phyloP scores from a whole-genome alignment of 1,140 invertebrate genomes.

The Calliopsis andreniformis region DNA sequence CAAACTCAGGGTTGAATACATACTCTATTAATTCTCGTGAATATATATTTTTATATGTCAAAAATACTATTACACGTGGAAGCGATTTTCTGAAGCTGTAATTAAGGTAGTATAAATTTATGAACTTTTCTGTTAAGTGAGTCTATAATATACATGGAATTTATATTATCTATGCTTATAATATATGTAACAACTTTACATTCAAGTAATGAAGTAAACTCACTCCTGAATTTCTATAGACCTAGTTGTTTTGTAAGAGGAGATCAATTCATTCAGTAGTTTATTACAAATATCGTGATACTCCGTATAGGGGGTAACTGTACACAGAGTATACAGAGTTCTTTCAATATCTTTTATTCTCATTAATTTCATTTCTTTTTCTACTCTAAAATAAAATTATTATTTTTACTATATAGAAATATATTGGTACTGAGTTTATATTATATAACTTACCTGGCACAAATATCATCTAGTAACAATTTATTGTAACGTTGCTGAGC shows the following conservation, averaged over 20 bases:
- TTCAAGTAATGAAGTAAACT: slow-evolving; percentile 18
- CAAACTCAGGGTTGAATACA: slow-evolving; percentile 76
- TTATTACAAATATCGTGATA: slow-evolving; percentile 72
- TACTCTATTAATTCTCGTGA: slow-evolving; percentile 80
- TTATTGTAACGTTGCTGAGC: slow-evolving; percentile 76
- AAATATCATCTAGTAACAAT: slow-evolving; percentile 70
- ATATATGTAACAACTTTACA: slow-evolving; percentile 16
- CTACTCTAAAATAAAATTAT: slow-evolving; percentile 62
- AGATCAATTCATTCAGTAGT: slow-evolving; percentile 79
- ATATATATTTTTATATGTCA: slow-evolving; percentile 78
- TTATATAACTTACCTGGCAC: slow-evolving; percentile 70
- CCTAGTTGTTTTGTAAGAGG: slow-evolving; percentile 68
- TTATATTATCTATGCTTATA: slow-evolving; percentile 11
- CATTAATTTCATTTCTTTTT: slow-evolving; percentile 64
- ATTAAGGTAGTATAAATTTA: slow-evolving; percentile 5
- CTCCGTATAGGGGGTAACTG: not conserved
- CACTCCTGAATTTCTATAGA: slow-evolving; percentile 78
- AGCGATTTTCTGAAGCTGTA: slow-evolving; percentile 77
- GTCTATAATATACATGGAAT: not conserved
- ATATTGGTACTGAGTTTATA: not conserved
- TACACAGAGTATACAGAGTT: slow-evolving; percentile 78
- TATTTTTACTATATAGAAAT: slow-evolving; percentile 18
- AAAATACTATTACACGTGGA: slow-evolving; percentile 78
- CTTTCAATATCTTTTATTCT: slow-evolving; percentile 86
- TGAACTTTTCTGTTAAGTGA: slow-evolving; percentile 3